Conservation (phyloP, 2,113 vertebrate species). For the Tupaia chinensis region DNA sequence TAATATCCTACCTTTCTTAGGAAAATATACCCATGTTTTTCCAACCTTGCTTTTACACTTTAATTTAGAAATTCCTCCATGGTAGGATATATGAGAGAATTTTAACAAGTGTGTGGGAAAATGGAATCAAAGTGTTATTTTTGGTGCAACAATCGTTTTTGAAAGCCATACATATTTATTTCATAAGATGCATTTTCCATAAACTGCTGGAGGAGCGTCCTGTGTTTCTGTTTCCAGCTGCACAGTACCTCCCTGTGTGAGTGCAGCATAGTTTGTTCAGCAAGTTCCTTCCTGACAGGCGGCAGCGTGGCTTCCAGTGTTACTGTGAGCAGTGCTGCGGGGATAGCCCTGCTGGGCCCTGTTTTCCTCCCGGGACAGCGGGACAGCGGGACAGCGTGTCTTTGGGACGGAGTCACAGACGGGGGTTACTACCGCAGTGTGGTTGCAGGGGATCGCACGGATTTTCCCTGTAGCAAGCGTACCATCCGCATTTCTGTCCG, state of each 20-base stretch:
- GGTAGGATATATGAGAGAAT: neutral
- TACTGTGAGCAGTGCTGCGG: neutral
- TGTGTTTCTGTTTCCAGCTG: neutral
- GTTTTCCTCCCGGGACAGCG: neutral
- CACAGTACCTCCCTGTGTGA: neutral
- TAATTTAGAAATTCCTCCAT: neutral
- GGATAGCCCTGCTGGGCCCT: neutral
- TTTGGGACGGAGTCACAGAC: conserved; percentile 4
- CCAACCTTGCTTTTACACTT: neutral
- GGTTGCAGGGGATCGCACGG: too few relatives aligned
- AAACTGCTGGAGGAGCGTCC: too few relatives aligned
- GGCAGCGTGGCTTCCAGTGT: neutral
- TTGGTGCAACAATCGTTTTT: too few relatives aligned
- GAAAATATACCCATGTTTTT: neutral
- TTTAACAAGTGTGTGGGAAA: too few relatives aligned
- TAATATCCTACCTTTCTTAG: neutral
- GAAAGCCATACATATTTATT: too few relatives aligned
- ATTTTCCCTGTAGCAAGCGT: too few relatives aligned
- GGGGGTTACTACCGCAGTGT: neutral
- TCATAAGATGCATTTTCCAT: too few relatives aligned
- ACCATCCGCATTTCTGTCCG: neutral
- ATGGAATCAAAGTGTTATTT: too few relatives aligned
- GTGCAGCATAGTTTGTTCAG: neutral
- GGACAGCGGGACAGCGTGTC: neutral
- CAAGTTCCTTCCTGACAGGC: neutral